phyloP scores from a whole-genome alignment of 2,888 invertebrate genomes.

The Xylocampa areola region DNA sequence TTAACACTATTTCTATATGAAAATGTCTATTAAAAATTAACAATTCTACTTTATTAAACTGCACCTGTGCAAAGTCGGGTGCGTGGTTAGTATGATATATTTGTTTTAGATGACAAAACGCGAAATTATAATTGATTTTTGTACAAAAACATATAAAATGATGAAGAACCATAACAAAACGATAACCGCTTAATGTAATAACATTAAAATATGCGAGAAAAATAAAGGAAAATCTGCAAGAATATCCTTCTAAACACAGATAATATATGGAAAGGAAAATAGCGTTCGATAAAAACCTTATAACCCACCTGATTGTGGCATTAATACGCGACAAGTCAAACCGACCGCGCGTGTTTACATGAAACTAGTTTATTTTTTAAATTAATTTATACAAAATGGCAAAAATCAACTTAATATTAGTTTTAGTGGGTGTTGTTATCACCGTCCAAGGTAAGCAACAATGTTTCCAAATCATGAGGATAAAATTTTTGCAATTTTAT shows the following conservation, averaged over 20 bases:
- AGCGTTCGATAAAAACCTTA: slow-evolving; percentile 53
- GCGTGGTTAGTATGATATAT: neutral
- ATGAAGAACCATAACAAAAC: neutral
- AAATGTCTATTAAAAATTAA: too few relatives aligned
- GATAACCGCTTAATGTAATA: neutral
- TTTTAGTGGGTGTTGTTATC: slow-evolving; percentile 57
- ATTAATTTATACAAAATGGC: slow-evolving; percentile 60
- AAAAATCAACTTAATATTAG: slow-evolving; percentile 58
- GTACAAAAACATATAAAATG: neutral
- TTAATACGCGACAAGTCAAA: slow-evolving; percentile 45
- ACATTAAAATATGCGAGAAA: slow-evolving; percentile 2
- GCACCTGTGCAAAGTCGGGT: too few relatives aligned
- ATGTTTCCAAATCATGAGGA: slow-evolving; percentile 19
- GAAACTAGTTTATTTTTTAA: slow-evolving; percentile 21
- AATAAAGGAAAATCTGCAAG: slow-evolving; percentile 29
- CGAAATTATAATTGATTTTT: neutral
- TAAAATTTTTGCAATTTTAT: slow-evolving; percentile 6
- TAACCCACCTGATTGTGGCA: slow-evolving; percentile 38
- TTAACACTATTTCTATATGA: too few relatives aligned
- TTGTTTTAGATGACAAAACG: neutral
- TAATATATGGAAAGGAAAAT: slow-evolving; percentile 30
- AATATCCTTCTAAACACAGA: slow-evolving; percentile 11
- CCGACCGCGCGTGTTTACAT: slow-evolving; percentile 41
- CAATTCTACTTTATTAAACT: neutral
- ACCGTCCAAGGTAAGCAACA: slow-evolving; percentile 67